Base-by-base conservation (phyloP, 1,140 invertebrate species). In the Agrilus planipennis region DNA sequence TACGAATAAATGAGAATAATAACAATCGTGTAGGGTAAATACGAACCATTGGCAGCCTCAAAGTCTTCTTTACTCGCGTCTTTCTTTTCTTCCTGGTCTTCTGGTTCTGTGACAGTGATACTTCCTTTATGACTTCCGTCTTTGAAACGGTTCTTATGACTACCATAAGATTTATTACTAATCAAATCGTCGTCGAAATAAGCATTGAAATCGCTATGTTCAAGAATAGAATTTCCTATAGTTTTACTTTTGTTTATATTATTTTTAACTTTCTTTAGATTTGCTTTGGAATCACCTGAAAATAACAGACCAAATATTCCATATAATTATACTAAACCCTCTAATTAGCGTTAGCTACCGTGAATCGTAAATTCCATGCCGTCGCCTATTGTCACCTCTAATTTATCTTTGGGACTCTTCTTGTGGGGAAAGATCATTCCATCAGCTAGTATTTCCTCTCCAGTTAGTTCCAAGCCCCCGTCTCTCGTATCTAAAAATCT, bases 351-450 rank as follows among this genome's bases (percentile, higher is more conserved):
- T 5, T 11, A 31, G 7, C 25, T 73, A 81, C 81, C 85, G 62
- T 88, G 84, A 68, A 89, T 88, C 3, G 83, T 87, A 55, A 89
- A 86, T 64, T 90, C 85, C 80, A 89, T 86, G 30, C 85, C 86
- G 60, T 89, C 86, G 6, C 85, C 84, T 50, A 89, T 89, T 19
- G 84, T 84, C 45, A 90, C 84, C 68, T 90, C 88, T 37, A 89
- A 72, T 62, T 87, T 82, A 45, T 86, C 84, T 68, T 87, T 85
- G 7, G 73, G 70, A 48, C 81, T 79, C 62, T 89, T 90, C 60
- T 87, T 88, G 51, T 86, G 83, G 57, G 81, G 76, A 61, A 81
- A 84, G 42, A 88, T 75, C 43, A 88, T 77, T 19, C 84, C 83
- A 65, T 90, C 86, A 36, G 80, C 81, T 43, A 89, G 69, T 50